Evolutionary conservation across 1,140 invertebrate species (phyloP), one percentile per base, ranked within the genome.

Genomic region (Drosophila micromelanica): DNA sequence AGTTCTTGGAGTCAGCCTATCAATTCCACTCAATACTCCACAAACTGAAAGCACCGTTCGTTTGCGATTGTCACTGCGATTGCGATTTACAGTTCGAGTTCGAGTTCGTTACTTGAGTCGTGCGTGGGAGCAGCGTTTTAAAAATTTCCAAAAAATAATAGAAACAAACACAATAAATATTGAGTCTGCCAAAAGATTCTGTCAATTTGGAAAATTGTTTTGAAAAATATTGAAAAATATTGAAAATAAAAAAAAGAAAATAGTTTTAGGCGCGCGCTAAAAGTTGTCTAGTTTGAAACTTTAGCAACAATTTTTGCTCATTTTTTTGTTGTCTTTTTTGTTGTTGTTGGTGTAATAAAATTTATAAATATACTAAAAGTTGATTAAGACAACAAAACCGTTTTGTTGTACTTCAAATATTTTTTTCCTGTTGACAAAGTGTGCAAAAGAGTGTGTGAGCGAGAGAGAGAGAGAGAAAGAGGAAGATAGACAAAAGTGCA

Each of bases 1-100:
- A 82, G 67, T 84, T 85, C 76, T 90, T 82, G 81, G 78, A 81
- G 81, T 59, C 61, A 72, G 57, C 55, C 65, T 38, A 35, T 15
- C 37, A 40, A 13, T 54, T 56, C 13, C 45, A 52, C 64, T 55
- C 51, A 55, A 68, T 12, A 49, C 46, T 45, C 55, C 45, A 61
- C 30, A 35, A 37, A 54, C 32, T 49, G 23, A 67, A 65, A 63
- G 12, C 23, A 56, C 40, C 49, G 38, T 64, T 54, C 32, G 20
- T 17, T 49, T 62, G n/a, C 27, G 43, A 46, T 48, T 37, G 9
- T 23, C 17, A 8, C 20, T 46, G 20, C 43, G 43, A 20, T 45
- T 45, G 13, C 27, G 59, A 65, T 52, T 52, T 35, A n/a, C 30
- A 62, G 61, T 78, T 73, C 49, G 74, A 38, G 52, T 43, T 57